Percentiles rank a stretch among this genome's conserved stretches.
These are phyloP conservation scores for Mythimna pallens DNA, from an alignment of 2,888 invertebrate species.

Conservation along the genomic window DNA sequence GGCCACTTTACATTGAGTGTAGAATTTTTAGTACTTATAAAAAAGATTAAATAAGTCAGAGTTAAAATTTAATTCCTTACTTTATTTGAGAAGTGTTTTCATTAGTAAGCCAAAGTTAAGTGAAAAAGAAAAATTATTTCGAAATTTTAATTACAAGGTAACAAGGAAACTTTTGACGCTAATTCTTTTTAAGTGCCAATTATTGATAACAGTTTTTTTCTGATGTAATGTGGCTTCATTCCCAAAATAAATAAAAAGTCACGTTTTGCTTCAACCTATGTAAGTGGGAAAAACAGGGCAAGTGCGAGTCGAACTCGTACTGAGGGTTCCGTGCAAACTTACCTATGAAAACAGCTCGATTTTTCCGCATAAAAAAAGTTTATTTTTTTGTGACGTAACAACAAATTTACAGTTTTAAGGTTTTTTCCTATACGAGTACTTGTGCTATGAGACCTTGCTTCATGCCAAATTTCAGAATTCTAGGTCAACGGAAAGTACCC, in stretches of 20 bases:
- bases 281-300: too few relatives aligned
- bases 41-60: slow-evolving; percentile 7
- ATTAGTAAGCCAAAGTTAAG: slow-evolving; percentile 41
- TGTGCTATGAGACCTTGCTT: too few relatives aligned
- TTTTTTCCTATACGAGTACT: too few relatives aligned
- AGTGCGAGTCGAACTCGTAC: too few relatives aligned
- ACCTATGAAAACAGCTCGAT: too few relatives aligned
- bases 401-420: too few relatives aligned
- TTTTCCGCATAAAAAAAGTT: too few relatives aligned
- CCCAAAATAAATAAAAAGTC: slow-evolving; percentile 35
- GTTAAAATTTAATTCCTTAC: slow-evolving; percentile 28
- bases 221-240: slow-evolving; percentile 39
- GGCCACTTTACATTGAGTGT: not conserved
- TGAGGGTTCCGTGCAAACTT: too few relatives aligned
- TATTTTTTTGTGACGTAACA: too few relatives aligned
- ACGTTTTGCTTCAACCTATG: slow-evolving; percentile 35
- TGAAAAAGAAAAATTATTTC: slow-evolving; percentile 41
- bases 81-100: slow-evolving; percentile 40
- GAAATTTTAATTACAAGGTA: slow-evolving; percentile 64
- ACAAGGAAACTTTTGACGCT: slow-evolving; percentile 61
- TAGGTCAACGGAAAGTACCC: too few relatives aligned
- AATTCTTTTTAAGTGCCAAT: slow-evolving; percentile 64
- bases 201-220: slow-evolving; percentile 57
- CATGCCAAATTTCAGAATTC: too few relatives aligned
- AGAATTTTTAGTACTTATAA: not conserved